These are phyloP conservation scores for Trachymyrmex cornetzi DNA, from an alignment of 1,140 invertebrate species.

Conservation along the genomic window DNA sequence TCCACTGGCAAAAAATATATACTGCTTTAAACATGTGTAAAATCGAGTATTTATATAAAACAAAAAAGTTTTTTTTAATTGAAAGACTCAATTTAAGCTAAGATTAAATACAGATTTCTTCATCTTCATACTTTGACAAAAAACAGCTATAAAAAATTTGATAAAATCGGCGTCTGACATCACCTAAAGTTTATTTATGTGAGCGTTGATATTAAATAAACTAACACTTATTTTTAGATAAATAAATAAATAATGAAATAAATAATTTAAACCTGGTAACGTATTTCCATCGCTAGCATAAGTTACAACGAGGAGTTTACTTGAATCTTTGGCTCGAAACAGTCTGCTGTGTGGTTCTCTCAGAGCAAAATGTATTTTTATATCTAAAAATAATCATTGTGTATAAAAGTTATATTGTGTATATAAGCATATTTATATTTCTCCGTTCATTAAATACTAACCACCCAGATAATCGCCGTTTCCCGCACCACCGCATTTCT, in stretches of 20 bases:
- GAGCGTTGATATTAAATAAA: neutral
- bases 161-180: too few relatives aligned
- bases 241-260: slow-evolving; percentile 10
- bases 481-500: slow-evolving; percentile 81
- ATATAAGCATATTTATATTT: neutral
- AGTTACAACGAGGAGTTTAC: slow-evolving; percentile 88
- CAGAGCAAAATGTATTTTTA: slow-evolving; percentile 83
- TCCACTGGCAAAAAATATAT: too few relatives aligned
- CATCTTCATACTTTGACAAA: too few relatives aligned
- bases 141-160: too few relatives aligned
- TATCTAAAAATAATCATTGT: slow-evolving; percentile 71
- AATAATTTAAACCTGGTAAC: slow-evolving; percentile 86
- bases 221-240: neutral
- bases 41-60: too few relatives aligned
- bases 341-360: slow-evolving; percentile 82
- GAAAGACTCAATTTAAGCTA: too few relatives aligned
- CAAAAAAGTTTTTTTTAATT: too few relatives aligned
- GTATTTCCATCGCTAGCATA: slow-evolving; percentile 91
- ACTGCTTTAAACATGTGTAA: too few relatives aligned
- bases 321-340: slow-evolving; percentile 80
- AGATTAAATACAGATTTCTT: too few relatives aligned
- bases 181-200: neutral
- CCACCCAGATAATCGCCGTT: slow-evolving; percentile 84
- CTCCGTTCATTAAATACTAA: slow-evolving; percentile 40
- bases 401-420: neutral